These are phyloP conservation scores for Leucosticte australis DNA, from an alignment of 2,113 vertebrate species.

Conservation along the genomic window DNA sequence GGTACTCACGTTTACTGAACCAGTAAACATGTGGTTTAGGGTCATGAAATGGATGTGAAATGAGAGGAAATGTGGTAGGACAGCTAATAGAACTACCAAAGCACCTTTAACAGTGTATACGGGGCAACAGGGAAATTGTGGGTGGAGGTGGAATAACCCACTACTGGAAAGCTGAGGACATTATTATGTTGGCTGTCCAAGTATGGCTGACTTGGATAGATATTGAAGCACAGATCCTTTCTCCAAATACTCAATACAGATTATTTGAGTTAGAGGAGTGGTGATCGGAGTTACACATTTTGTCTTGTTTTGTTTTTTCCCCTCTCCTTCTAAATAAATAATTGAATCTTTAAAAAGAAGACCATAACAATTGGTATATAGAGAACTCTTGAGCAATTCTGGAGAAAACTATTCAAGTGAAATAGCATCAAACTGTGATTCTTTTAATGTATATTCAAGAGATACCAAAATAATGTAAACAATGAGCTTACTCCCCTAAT, in stretches of 20 bases:
- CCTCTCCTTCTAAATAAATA: background rate
- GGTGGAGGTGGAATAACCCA: background rate
- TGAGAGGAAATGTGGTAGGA: background rate
- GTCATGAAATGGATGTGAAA: background rate
- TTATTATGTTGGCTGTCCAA: background rate
- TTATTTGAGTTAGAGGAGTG: background rate
- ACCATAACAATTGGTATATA: background rate
- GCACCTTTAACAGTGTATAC: background rate
- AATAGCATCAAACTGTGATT: background rate
- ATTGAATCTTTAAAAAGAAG: background rate
- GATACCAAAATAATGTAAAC: background rate
- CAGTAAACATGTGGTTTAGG: background rate
- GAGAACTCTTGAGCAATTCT: background rate
- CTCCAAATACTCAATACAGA: background rate
- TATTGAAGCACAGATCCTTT: background rate
- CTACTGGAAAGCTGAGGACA: background rate
- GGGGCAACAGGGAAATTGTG: background rate
- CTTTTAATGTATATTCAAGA: background rate
- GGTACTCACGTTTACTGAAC: background rate
- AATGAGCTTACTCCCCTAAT: background rate
- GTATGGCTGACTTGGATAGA: background rate
- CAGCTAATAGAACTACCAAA: background rate
- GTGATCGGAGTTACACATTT: background rate
- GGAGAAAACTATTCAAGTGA: background rate
- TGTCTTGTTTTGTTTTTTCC: background rate